These are phyloP conservation scores for Aspidiotus rigidus DNA, from an alignment of 2,888 invertebrate species.

Conservation along the genomic window DNA sequence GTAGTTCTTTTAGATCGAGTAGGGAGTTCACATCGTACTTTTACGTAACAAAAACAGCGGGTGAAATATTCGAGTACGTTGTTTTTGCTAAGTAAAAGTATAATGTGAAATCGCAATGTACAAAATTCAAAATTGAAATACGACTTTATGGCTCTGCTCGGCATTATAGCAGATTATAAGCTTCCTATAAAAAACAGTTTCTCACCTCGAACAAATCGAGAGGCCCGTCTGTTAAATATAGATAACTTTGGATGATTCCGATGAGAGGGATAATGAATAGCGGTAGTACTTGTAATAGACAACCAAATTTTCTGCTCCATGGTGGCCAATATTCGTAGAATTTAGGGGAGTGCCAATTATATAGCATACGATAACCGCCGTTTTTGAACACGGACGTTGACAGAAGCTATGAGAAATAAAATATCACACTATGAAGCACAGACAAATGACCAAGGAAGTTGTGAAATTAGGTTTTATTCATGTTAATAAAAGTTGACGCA, in stretches of 20 bases:
- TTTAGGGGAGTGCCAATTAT: slow-evolving; percentile 53
- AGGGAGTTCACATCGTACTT: too few species aligned
- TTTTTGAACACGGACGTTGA: slow-evolving; percentile 63
- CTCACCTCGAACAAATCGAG: slow-evolving; percentile 77
- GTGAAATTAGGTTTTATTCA: too few species aligned
- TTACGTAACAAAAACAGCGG: too few species aligned
- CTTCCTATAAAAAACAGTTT: slow-evolving; percentile 34
- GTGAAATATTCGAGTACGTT: too few species aligned
- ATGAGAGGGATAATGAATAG: slow-evolving; percentile 63
- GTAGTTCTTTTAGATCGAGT: neutral
- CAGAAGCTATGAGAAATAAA: slow-evolving; percentile 46
- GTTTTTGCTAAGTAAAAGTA: too few species aligned
- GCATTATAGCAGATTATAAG: neutral
- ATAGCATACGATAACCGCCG: slow-evolving; percentile 58
- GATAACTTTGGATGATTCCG: slow-evolving; percentile 62
- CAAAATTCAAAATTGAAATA: neutral
- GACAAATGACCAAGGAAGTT: too few species aligned
- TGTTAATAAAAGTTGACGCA: too few species aligned
- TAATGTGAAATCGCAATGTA: neutral
- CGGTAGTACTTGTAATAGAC: slow-evolving; percentile 64
- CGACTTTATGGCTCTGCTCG: neutral
- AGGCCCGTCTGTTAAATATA: slow-evolving; percentile 73
- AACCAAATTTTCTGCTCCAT: slow-evolving; percentile 70
- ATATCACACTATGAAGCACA: slow-evolving; percentile 5
- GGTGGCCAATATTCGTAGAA: slow-evolving; percentile 65